Base-by-base conservation (phyloP, 2,113 vertebrate species). In the Calyptommatus sinebrachiatus region DNA sequence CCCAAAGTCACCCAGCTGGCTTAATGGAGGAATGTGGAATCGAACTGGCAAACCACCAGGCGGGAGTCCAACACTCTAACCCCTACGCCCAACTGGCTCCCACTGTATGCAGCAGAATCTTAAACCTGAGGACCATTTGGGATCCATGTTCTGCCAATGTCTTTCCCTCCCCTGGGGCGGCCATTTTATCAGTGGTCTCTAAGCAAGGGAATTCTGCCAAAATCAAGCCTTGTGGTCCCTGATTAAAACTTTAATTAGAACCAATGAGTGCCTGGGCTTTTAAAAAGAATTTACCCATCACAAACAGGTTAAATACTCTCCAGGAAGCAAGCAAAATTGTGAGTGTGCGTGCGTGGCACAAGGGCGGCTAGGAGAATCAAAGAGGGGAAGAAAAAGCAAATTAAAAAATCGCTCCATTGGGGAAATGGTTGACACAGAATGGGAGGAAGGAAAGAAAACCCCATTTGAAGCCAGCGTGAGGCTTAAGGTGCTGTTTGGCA, bases 251-350 rank as follows among this genome's bases (percentile, higher is more conserved):
- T 46, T 1, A 4, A 80, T 80, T 73, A 81, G 69, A 41, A 65
- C 0, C 10, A 53, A 14, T 16, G 1, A 5, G 18, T 41, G 29
- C 18, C 31, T 28, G 22, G 48, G 21, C 18, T 1, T 31, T 48
- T 73, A 24, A 53, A 29, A 70, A 7, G 18, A 69, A 22, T 70
- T n/a, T 35, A 21, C 29, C 67, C 48, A 67, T 73, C 1, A 50
- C 28, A 78, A 35, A 76, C 46, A 41, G 76, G 18, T 60, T 78
- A 73, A 72, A 73, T 29, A 68, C 69, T 68, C n/a, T 61, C 61
- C 46, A 46, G 60, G 50, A 62, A 41, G 66, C 18, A 26, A 69
- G 10, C 8, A 46, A 63, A 61, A 31, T 9, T 57, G 53, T 18
- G 53, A 18, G 53, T 50, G 9, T 9, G 50, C 50, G 7, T 50